phyloP scores from a whole-genome alignment of 2,888 invertebrate species.

The Drosophila buzzatii region DNA sequence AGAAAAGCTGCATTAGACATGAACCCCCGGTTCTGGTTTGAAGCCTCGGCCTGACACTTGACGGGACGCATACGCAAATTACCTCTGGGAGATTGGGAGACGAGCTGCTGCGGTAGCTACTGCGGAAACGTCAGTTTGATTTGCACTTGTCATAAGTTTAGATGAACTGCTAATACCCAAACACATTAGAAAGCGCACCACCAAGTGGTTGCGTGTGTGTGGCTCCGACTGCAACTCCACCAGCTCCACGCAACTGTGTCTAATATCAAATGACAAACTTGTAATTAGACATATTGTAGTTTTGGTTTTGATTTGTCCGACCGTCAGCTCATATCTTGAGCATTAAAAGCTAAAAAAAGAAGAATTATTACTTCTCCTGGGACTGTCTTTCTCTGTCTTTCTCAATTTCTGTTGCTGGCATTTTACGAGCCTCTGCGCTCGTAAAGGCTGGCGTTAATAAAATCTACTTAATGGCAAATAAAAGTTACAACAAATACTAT shows the following conservation, averaged over 20 bases:
- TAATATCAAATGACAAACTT: slow-evolving; percentile 79
- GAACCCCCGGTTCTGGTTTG: slow-evolving; percentile 39
- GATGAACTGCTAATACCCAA: slow-evolving; percentile 81
- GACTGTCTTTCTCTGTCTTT: slow-evolving; percentile 28
- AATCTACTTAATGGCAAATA: slow-evolving; percentile 79
- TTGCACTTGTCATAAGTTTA: slow-evolving; percentile 82
- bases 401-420: slow-evolving; percentile 3
- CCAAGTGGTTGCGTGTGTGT: slow-evolving; percentile 20
- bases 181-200: slow-evolving; percentile 78
- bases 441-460: slow-evolving; percentile 70
- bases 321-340: slow-evolving; percentile 17
- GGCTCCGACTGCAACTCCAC: not conserved
- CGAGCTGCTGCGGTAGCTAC: slow-evolving; percentile 26
- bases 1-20: slow-evolving; percentile 48
- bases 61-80: slow-evolving; percentile 62
- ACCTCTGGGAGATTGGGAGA: slow-evolving; percentile 36
- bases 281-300: slow-evolving; percentile 65
- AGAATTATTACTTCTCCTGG: slow-evolving; percentile 64
- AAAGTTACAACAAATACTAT: slow-evolving; percentile 68
- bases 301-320: slow-evolving; percentile 35
- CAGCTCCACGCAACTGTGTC: slow-evolving; percentile 29
- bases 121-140: slow-evolving; percentile 82
- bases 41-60: slow-evolving; percentile 43
- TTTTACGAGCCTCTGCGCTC: slow-evolving; percentile 66
- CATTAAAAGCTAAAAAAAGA: slow-evolving; percentile 53